phyloP scores from a whole-genome alignment of 2,797 vertebrate species.

The Mormyrops attenuatus region DNA sequence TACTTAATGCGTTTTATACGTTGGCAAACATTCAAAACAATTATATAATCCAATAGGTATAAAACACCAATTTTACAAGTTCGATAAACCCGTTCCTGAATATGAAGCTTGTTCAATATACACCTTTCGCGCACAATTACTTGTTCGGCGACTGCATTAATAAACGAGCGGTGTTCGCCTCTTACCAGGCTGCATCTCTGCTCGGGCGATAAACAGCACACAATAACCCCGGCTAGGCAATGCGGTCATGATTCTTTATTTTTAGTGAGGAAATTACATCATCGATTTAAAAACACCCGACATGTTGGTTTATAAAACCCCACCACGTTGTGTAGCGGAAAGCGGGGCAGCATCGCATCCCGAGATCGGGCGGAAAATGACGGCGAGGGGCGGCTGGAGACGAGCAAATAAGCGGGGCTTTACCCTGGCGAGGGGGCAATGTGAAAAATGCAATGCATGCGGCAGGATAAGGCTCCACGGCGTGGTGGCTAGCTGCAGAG shows the following conservation, averaged over 20 bases:
- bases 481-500: background rate
- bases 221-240: background rate
- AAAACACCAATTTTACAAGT: background rate
- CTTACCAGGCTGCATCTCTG: background rate
- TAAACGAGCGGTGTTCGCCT: background rate
- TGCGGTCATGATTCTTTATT: conserved; percentile 15
- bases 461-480: background rate
- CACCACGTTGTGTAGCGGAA: background rate
- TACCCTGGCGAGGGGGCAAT: background rate
- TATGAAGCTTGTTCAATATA: background rate
- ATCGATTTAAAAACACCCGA: conserved; percentile 17
- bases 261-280: conserved; percentile 21
- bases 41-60: background rate
- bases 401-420: background rate
- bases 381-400: background rate
- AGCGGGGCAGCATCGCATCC: background rate
- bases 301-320: conserved; percentile 17
- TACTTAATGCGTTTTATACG: background rate
- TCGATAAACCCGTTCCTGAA: background rate
- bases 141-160: background rate
- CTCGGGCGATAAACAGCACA: background rate
- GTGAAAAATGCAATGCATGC: conserved; percentile 6
- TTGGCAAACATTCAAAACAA: background rate
- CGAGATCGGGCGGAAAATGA: background rate
- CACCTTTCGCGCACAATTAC: background rate